phyloP scores from a whole-genome alignment of 2,888 invertebrate species.

The Epirrita christyi region DNA sequence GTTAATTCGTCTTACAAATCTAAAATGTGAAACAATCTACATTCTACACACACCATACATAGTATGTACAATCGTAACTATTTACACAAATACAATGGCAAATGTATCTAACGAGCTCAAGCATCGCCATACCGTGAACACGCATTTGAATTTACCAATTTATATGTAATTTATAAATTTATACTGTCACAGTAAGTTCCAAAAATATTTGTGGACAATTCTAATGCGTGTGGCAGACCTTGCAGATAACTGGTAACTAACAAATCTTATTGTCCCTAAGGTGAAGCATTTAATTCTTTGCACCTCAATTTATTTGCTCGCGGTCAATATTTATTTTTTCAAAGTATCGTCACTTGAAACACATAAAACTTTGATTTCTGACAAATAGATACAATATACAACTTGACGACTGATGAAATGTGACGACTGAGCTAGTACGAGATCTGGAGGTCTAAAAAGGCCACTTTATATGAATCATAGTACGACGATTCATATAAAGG shows the following conservation, averaged over 20 bases:
- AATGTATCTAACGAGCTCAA: conserved; percentile 56
- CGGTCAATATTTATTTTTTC: no score
- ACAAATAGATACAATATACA: no score
- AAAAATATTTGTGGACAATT: conserved; percentile 32
- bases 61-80: conserved; percentile 80
- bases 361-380: no score
- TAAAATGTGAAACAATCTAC: conserved; percentile 77
- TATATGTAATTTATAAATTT: conserved; percentile 23
- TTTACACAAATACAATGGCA: conserved; percentile 75
- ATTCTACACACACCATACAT: conserved; percentile 78
- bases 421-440: no score
- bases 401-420: no score
- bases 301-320: conserved; percentile 39
- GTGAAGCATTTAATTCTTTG: conserved; percentile 42
- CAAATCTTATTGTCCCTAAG: conserved; percentile 64
- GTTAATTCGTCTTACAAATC: conserved; percentile 65
- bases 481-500: no score
- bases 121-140: conserved; percentile 52
- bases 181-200: conserved; percentile 18
- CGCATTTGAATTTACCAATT: conserved; percentile 45
- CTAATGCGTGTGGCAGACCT: conserved; percentile 51
- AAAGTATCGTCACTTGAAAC: no score
- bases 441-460: no score
- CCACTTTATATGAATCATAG: no score
- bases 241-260: conserved; percentile 69